These are phyloP conservation scores for Enteromius radiatus DNA, from an alignment of 2,797 vertebrate species.

Conservation along the genomic window DNA sequence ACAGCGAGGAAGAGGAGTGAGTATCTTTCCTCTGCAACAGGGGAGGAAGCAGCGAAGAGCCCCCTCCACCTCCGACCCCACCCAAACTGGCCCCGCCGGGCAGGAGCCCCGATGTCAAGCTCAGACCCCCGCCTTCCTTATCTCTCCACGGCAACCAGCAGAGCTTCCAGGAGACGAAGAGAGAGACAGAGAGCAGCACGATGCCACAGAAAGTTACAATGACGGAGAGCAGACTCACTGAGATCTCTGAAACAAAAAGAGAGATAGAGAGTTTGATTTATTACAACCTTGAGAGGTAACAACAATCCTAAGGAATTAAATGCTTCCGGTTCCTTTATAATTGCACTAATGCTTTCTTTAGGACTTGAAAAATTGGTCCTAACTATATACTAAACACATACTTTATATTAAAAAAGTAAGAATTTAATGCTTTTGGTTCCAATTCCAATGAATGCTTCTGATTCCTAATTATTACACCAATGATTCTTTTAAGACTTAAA, in stretches of 20 bases:
- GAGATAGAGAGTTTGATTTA: slow-evolving; percentile 22
- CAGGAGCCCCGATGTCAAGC: slow-evolving; percentile 82
- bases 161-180: slow-evolving; percentile 96
- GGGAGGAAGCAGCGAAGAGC: slow-evolving; percentile 77
- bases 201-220: slow-evolving; percentile 94
- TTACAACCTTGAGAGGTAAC: slow-evolving; percentile 20
- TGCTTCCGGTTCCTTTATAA: background rate
- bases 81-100: slow-evolving; percentile 78
- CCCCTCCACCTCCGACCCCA: slow-evolving; percentile 72
- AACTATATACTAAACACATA: background rate
- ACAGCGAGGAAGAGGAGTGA: slow-evolving; percentile 82
- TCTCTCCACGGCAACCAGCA: slow-evolving; percentile 96
- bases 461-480: background rate
- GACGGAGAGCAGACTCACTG: slow-evolving; percentile 91
- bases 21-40: slow-evolving; percentile 83
- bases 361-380: background rate
- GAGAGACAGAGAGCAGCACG: slow-evolving; percentile 90
- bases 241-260: slow-evolving; percentile 81
- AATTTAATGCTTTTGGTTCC: background rate
- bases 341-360: background rate
- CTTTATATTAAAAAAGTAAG: background rate
- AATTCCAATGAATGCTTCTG: background rate
- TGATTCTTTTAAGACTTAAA: background rate
- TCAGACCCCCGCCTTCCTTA: slow-evolving; percentile 86
- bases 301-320: background rate